These are phyloP conservation scores for Brienomyrus longianalis DNA, from an alignment of 2,113 vertebrate species.

Conservation along the genomic window DNA sequence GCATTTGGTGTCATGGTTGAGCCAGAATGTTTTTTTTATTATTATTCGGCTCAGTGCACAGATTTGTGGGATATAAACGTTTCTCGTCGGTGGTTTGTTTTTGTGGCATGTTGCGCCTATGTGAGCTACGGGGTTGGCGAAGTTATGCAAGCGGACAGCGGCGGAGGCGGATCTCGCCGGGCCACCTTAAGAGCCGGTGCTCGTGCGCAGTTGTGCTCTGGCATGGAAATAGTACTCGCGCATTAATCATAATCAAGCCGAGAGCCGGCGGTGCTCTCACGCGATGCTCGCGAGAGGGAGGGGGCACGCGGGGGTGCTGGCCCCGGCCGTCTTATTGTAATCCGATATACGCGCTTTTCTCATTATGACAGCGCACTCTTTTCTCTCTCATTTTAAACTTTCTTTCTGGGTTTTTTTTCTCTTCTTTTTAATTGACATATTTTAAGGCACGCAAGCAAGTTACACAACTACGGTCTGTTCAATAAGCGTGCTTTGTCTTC, in stretches of 20 bases:
- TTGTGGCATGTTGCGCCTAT: background rate
- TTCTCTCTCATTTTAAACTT: constrained; percentile 5
- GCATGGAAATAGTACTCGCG: constrained; percentile 50
- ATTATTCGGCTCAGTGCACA: background rate
- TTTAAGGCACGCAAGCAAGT: constrained; percentile 8
- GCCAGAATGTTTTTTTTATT: background rate
- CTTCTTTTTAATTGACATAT: background rate
- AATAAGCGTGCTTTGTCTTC: background rate
- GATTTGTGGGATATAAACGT: background rate
- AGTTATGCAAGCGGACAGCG: background rate
- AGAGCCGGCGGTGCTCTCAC: constrained; percentile 57
- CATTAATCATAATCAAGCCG: constrained; percentile 65
- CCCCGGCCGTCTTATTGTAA: constrained; percentile 52
- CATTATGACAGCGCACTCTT: constrained; percentile 29
- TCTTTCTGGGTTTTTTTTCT: background rate
- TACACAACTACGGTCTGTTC: background rate
- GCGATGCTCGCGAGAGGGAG: constrained; percentile 63
- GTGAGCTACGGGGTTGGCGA: background rate
- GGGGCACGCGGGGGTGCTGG: constrained; percentile 44
- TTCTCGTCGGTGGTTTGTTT: background rate
- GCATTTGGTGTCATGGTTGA: background rate
- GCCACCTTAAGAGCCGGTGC: constrained; percentile 32
- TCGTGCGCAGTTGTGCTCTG: constrained; percentile 30
- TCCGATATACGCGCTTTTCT: constrained; percentile 50
- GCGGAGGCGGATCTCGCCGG: background rate